Evolutionary conservation across 2,888 invertebrate species (phyloP), one percentile per base, ranked within the genome.

Genomic region (Dynastes hyllus): DNA sequence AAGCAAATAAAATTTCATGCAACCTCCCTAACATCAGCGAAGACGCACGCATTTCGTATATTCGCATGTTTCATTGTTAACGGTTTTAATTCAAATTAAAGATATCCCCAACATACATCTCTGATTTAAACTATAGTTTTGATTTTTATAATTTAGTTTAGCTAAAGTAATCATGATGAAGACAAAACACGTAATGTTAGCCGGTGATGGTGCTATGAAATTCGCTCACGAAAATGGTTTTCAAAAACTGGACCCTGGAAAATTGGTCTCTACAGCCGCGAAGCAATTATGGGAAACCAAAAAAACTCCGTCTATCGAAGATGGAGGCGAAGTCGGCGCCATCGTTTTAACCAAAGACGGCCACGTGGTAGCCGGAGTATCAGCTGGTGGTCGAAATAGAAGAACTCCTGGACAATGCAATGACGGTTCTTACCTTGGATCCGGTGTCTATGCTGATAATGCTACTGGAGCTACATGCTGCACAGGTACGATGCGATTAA

Each of bases 361-460:
- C 0, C 92, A 93, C 83, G 90, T 96, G 75, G 95, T 95, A 0
- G 95, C 92, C 1, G 96, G 94, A 0, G 96, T 96, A 0, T 96
- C 96, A 1, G 96, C 96, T 0, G 96, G 96, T 2, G 96, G 96
- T 0, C 94, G 95, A 83, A 95, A 93, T 51, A 95, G 95, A 0
- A 95, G 96, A 88, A 92, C 93, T 85, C 92, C 93, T 0, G 96
- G 96, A 0, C 91, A 95, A 61, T 93, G 95, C 81, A 95, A 96
- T 1, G 96, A 96, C 84, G 94, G 95, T 0, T 94, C 95, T 0
- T 89, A 92, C 82, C 90, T 93, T 82, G 95, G 95, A 0, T 92
- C 93, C 83, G 95, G 95, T 11, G 94, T 94, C 5, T 95, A 95
- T 85, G 94, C 94, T 22, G 95, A 95, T 86, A 92, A 95, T 86